These are phyloP conservation scores for Drosophila ercepeae DNA, from an alignment of 1,140 invertebrate genomes.

Conservation along the genomic window DNA sequence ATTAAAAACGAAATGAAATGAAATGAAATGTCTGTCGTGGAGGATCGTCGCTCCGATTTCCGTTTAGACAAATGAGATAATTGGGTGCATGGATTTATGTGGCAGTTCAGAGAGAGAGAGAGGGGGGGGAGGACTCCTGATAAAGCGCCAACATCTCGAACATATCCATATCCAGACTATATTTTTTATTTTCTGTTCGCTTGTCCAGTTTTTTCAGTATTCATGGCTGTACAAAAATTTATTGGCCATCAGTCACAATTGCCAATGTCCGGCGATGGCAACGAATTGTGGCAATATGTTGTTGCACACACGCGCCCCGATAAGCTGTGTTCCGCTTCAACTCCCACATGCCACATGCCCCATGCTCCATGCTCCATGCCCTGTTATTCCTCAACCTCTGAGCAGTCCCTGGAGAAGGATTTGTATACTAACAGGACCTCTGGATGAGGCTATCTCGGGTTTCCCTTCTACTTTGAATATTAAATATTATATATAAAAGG, in stretches of 20 bases:
- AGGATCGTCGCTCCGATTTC: conserved; percentile 54
- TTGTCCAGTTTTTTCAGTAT: conserved; percentile 41
- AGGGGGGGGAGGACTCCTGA: conserved; percentile 2
- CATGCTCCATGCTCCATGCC: neutral
- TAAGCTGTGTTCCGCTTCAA: conserved; percentile 38
- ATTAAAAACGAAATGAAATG: conserved; percentile 69
- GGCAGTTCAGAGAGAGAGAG: neutral
- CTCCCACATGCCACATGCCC: conserved; percentile 5
- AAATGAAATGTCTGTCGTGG: conserved; percentile 70
- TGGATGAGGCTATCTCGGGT: neutral
- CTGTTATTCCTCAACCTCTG: neutral
- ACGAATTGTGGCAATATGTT: conserved; percentile 74
- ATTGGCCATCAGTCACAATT: conserved; percentile 81
- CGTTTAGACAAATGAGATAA: conserved; percentile 80
- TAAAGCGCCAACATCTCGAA: conserved; percentile 19
- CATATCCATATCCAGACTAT: conserved; percentile 15
- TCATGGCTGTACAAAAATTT: conserved; percentile 74
- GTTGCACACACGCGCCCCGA: conserved; percentile 59
- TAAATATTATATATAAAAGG: neutral
- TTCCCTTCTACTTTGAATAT: neutral
- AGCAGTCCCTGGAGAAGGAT: neutral
- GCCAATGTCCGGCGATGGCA: conserved; percentile 54
- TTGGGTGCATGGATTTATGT: conserved; percentile 76
- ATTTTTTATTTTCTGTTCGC: neutral
- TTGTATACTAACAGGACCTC: neutral